Evolutionary conservation across 1,140 invertebrate species (phyloP).

Genomic region (Zaprionus ghesquierei): DNA sequence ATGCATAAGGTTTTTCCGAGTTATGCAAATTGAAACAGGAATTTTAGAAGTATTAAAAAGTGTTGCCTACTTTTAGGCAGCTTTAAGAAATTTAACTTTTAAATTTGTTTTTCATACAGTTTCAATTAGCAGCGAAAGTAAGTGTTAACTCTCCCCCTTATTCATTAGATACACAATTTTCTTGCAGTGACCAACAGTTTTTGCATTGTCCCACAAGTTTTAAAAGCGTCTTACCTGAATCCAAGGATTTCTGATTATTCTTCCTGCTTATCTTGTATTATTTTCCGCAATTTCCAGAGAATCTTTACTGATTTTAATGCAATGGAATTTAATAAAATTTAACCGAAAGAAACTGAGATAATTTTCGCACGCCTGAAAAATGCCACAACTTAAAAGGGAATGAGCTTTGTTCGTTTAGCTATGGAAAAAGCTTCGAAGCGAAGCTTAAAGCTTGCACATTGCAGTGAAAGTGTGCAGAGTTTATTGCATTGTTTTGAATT

Average conservation of each 20-base stretch:
- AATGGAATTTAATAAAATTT: constrained; percentile 17
- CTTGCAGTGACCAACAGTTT: constrained; percentile 33
- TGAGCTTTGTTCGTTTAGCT: constrained; percentile 47
- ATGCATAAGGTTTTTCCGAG: not conserved
- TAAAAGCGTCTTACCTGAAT: constrained; percentile 33
- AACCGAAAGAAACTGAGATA: constrained; percentile 14
- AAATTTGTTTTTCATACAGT: not conserved
- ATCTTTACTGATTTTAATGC: not conserved
- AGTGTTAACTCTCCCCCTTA: not conserved
- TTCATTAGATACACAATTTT: constrained; percentile 69
- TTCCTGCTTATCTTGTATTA: not conserved
- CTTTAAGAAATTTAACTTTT: not conserved
- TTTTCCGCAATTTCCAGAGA: constrained; percentile 1
- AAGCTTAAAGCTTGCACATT: constrained; percentile 52
- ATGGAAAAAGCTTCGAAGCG: constrained; percentile 36
- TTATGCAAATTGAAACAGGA: not conserved
- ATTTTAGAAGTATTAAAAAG: not conserved
- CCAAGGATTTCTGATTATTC: not conserved
- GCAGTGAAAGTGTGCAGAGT: constrained; percentile 73
- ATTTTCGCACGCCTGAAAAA: constrained; percentile 68
- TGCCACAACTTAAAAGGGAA: constrained; percentile 63
- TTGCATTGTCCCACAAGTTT: not conserved
- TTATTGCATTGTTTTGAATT: constrained; percentile 70
- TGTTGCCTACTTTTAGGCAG: not conserved
- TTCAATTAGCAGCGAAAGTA: not conserved